Evolutionary conservation across 2,113 vertebrate genomes (phyloP).

Genomic region (Syngnathus scovelli): DNA sequence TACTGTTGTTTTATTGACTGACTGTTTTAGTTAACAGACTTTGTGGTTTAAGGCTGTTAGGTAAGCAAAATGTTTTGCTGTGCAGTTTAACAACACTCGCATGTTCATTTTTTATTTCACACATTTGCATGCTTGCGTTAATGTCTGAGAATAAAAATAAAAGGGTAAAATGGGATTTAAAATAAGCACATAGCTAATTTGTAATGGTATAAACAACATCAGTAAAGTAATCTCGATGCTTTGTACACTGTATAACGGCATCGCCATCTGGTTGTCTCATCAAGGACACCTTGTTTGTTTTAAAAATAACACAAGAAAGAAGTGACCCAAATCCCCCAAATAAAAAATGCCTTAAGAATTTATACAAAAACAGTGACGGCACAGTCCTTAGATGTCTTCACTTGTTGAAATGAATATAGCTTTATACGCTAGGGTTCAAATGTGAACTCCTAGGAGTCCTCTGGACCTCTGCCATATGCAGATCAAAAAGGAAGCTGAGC

Average conservation of each 20-base stretch:
- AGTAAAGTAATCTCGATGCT: not conserved
- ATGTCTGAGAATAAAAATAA: not conserved
- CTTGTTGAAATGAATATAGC: constrained; percentile 29
- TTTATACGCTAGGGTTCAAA: constrained; percentile 18
- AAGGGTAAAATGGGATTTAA: not conserved
- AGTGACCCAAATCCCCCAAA: not conserved
- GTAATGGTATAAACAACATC: not conserved
- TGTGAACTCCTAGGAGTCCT: constrained; percentile 30
- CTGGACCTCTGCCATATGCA: constrained; percentile 52
- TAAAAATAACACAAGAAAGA: not conserved
- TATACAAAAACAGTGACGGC: not conserved
- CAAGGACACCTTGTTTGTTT: not conserved
- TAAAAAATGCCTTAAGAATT: not conserved
- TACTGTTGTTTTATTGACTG: constrained; percentile 29
- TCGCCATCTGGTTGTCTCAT: not conserved
- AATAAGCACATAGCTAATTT: not conserved
- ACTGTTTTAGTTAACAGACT: not conserved
- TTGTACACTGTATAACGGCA: not conserved
- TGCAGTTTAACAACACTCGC: not conserved
- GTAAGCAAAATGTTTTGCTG: not conserved
- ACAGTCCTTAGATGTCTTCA: constrained; percentile 13
- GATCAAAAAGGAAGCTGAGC: constrained; percentile 52
- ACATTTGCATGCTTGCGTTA: not conserved
- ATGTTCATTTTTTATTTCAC: not conserved
- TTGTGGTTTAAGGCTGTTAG: not conserved